Base-by-base conservation (phyloP, 2,888 invertebrate species). In the Diaphora mendica region DNA sequence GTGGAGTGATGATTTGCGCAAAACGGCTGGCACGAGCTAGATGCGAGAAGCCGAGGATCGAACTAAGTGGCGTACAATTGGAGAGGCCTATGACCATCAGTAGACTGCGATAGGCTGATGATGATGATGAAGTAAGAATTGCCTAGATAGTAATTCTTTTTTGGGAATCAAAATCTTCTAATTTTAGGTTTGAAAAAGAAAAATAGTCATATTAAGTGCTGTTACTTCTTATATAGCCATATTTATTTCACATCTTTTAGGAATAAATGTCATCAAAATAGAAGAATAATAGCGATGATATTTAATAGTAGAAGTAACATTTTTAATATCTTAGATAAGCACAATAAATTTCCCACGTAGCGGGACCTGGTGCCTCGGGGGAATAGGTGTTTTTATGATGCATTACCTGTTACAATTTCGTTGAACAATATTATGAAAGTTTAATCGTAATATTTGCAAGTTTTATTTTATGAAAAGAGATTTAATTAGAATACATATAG, bases 271-370 rank as follows among this genome's bases (percentile, higher is more conserved):
- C 64, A 51, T 3, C 48, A 8, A 55, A 71, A 51, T 39, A 71
- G 35, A 20, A 71, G 33, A 44, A 64, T 30, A 71, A 39, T 17
- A 55, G 26, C 48, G 20, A 9, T 67, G 23, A 68, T 48, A 48
- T 72, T 62, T 72, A 48, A 62, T 68, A 72, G 2, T n/a, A 68
- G 35, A 44, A 72, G 44, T 42, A 62, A 66, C 55, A 64, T 51
- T 73, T 71, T 65, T 68, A 71, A 70, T 68, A 68, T 30, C 68
- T 17, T 44, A 75, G 44, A 71, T 70, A 72, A 64, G 39, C 66
- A 74, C 55, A 62, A 83, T 83, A 82, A 82, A 84, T 83, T 78
- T 35, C 65, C 26, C 35, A 20, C 82, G 44, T 78, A 65, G 82
- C 82, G 77, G 82, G 82, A 76, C 42, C 65, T 68, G 69, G 71